Percentiles rank a stretch among this genome's conserved stretches.
These are phyloP conservation scores for Nycticorax nycticorax DNA, from an alignment of 2,113 vertebrate genomes.

Conservation along the genomic window DNA sequence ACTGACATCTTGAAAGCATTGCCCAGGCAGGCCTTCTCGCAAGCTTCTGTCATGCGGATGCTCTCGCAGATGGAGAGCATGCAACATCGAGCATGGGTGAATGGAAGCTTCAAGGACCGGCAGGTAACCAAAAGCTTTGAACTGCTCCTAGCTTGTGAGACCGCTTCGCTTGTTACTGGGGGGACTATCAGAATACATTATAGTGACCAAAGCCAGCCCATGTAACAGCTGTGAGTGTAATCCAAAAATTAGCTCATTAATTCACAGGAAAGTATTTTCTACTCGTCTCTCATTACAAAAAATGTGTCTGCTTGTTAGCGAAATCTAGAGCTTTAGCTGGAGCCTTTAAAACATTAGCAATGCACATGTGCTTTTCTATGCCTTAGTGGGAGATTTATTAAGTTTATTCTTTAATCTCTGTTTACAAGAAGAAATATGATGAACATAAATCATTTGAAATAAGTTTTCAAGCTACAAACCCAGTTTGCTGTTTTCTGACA, in stretches of 20 bases:
- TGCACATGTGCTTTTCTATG: conserved; percentile 9
- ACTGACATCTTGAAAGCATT: conserved; percentile 83
- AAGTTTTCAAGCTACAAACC: conserved; percentile 33
- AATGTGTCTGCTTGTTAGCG: conserved; percentile 26
- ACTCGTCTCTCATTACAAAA: conserved; percentile 32
- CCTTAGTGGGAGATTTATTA: conserved; percentile 45
- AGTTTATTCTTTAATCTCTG: conserved; percentile 60
- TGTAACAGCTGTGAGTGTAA: conserved; percentile 75
- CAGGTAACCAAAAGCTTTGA: conserved; percentile 73
- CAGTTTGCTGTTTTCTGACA: not conserved
- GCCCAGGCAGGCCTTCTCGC: conserved; percentile 48
- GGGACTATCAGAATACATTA: conserved; percentile 81
- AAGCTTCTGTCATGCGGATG: conserved; percentile 73
- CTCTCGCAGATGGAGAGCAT: conserved; percentile 41
- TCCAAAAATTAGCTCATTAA: conserved; percentile 74
- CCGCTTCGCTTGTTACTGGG: conserved; percentile 58
- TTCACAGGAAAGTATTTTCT: conserved; percentile 70
- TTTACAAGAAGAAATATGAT: conserved; percentile 51
- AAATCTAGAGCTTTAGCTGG: conserved; percentile 16
- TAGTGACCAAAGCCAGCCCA: conserved; percentile 73
- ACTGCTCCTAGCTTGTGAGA: conserved; percentile 69
- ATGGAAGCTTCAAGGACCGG: conserved; percentile 73
- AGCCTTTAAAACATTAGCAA: conserved; percentile 51
- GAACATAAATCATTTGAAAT: conserved; percentile 40
- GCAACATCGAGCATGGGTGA: conserved; percentile 25